Conservation (phyloP, 1,140 invertebrate genomes). For the Drosophila melanica region DNA sequence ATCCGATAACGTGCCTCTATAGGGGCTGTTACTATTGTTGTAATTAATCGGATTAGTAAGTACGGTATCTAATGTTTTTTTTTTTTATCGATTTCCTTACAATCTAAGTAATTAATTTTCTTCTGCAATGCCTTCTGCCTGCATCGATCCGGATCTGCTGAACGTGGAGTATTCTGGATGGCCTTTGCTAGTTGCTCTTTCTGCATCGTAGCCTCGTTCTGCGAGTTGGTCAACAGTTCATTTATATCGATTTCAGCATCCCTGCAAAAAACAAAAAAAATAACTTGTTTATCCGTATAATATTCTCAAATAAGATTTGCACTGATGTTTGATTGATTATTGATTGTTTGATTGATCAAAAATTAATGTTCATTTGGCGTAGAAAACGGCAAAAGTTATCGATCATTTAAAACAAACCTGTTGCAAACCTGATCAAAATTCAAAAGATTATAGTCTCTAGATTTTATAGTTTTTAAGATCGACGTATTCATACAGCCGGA, state of each 20-base stretch:
- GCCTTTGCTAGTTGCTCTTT: constrained; percentile 4
- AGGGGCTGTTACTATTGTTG: constrained; percentile 26
- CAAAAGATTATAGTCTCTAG: no score
- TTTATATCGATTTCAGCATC: constrained; percentile 53
- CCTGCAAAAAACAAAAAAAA: constrained; percentile 8
- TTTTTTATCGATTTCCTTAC: constrained; percentile 1
- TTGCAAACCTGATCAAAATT: no score
- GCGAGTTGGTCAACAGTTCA: constrained; percentile 26
- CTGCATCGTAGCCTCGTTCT: constrained; percentile 3
- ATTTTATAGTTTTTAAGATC: no score
- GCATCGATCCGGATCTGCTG: constrained; percentile 2
- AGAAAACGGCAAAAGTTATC: no score
- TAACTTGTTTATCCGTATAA: no score
- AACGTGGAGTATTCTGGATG: neutral
- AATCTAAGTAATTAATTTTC: constrained; percentile 1
- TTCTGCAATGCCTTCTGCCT: neutral
- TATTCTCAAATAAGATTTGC: no score
- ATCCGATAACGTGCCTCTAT: constrained; percentile 57
- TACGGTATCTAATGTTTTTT: no score
- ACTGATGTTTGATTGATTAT: no score
- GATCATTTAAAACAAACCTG: no score
- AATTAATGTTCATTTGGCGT: no score
- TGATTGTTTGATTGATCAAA: no score
- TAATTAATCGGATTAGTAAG: neutral
- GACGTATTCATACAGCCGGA: no score